These are phyloP conservation scores for Diplogasteroides magnus DNA, from an alignment of 1,140 invertebrate species.

Conservation along the genomic window DNA sequence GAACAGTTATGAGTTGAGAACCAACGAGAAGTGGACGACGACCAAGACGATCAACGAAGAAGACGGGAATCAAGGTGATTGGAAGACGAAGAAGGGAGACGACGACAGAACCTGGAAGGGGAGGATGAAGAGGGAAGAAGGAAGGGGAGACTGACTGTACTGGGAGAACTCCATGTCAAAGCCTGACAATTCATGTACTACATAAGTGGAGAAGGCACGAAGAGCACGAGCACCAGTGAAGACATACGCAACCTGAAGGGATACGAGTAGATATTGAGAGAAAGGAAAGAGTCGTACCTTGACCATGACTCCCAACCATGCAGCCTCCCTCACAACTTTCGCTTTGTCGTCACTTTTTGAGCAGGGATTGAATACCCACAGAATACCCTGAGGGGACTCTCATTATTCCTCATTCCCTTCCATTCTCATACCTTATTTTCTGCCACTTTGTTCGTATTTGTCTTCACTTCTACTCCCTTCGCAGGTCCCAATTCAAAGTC, in stretches of 20 bases:
- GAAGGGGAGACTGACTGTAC: no score
- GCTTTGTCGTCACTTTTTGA: conserved; percentile 32
- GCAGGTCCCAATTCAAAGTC: no score
- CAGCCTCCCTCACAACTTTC: conserved; percentile 31
- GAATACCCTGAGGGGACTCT: no score
- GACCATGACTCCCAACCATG: conserved; percentile 38
- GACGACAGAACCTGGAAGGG: no score
- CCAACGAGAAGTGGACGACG: conserved; percentile 31
- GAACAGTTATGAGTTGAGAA: conserved; percentile 22
- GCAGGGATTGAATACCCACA: conserved; percentile 40
- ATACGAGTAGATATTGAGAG: neutral
- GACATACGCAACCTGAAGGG: conserved; percentile 33
- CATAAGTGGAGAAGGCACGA: conserved; percentile 33
- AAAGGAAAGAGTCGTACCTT: conserved; percentile 17
- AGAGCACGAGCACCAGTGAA: conserved; percentile 34
- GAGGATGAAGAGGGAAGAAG: no score
- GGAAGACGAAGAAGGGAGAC: conserved; percentile 37
- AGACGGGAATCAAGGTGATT: conserved; percentile 34
- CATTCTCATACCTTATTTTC: no score
- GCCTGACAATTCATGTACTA: no score
- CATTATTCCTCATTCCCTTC: no score
- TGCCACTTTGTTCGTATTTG: no score
- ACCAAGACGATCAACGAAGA: conserved; percentile 32
- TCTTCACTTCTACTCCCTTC: no score
- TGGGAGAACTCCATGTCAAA: no score